Evolutionary conservation across 2,888 invertebrate genomes (phyloP).

Genomic region (Scaptomyza tumidula): DNA sequence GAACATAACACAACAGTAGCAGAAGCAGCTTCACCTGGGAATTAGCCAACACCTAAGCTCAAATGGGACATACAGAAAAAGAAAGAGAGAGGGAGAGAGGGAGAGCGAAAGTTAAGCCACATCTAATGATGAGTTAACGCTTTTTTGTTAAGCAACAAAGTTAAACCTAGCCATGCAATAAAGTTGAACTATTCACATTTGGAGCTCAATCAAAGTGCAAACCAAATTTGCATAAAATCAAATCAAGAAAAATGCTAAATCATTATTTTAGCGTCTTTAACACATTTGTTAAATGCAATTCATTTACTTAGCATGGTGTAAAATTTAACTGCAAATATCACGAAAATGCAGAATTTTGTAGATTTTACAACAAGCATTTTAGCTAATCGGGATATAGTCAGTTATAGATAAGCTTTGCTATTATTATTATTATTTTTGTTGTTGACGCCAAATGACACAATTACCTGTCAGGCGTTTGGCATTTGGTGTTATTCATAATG

Average conservation of each 20-base stretch:
- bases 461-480: too few species aligned
- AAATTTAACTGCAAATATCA: slow-evolving; percentile 2
- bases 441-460: too few species aligned
- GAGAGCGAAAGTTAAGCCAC: neutral
- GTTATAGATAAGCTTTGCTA: too few species aligned
- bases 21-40: slow-evolving; percentile 10
- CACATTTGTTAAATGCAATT: neutral
- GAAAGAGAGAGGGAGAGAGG: neutral
- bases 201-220: neutral
- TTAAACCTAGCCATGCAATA: neutral
- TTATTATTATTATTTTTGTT: too few species aligned
- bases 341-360: neutral
- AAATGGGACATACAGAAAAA: too few species aligned
- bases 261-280: too few species aligned
- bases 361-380: too few species aligned
- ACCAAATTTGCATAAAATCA: neutral
- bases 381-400: too few species aligned
- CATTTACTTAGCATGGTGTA: neutral
- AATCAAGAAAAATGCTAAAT: neutral
- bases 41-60: slow-evolving; percentile 8
- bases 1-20: slow-evolving; percentile 23
- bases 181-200: slow-evolving; percentile 5
- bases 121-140: slow-evolving; percentile 29
- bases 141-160: slow-evolving; percentile 17
- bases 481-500: too few species aligned